phyloP scores from a whole-genome alignment of 2,797 vertebrate species.

The Sebastes vulpes region DNA sequence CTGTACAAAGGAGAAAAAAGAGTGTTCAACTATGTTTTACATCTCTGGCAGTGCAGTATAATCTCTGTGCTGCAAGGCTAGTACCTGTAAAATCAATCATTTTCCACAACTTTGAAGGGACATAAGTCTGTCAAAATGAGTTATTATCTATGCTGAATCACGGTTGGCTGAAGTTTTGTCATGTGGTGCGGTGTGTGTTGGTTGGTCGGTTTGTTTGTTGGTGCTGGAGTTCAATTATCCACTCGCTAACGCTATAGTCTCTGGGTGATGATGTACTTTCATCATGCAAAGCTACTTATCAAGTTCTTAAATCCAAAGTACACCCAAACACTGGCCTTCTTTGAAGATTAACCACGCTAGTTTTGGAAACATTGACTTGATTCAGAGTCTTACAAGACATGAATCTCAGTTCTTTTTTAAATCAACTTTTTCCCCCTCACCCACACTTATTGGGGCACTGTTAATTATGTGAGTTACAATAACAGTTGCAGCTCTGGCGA shows the following conservation, averaged over 20 bases:
- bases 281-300: not conserved
- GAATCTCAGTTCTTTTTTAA: not conserved
- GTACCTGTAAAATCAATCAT: not conserved
- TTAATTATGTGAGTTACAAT: slow-evolving; percentile 7
- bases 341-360: not conserved
- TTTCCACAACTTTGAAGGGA: not conserved
- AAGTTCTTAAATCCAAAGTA: not conserved
- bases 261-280: not conserved
- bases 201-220: not conserved
- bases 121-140: not conserved
- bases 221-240: not conserved
- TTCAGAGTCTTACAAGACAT: not conserved
- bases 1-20: not conserved
- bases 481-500: not conserved
- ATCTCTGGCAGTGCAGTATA: not conserved
- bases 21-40: not conserved
- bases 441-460: not conserved
- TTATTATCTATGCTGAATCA: not conserved
- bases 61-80: not conserved
- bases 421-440: not conserved
- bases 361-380: not conserved
- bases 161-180: not conserved
- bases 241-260: not conserved
- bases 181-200: not conserved
- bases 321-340: not conserved